Conservation (phyloP, 2,113 vertebrate species). For the Enhydra lutris region DNA sequence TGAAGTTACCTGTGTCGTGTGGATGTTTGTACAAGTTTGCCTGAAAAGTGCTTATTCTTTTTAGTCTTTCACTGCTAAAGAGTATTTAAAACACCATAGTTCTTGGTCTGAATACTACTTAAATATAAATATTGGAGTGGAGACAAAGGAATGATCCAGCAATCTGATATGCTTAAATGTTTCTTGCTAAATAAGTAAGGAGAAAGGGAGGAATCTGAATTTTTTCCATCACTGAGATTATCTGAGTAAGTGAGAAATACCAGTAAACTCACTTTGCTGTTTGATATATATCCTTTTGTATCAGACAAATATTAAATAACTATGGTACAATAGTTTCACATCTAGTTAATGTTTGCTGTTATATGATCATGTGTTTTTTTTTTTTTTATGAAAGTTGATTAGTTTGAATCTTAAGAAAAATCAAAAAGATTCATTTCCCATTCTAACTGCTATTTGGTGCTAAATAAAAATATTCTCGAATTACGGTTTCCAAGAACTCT, state of each 20-base stretch:
- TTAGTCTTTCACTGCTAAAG: neutral
- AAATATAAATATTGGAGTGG: neutral
- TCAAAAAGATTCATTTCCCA: neutral
- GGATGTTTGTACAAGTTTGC: neutral
- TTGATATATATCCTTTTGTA: neutral
- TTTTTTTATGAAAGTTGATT: slow-evolving; percentile 2
- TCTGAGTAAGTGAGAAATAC: neutral
- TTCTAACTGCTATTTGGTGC: neutral
- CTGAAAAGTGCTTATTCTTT: neutral
- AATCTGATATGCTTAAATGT: neutral
- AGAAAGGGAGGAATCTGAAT: neutral
- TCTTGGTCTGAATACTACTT: neutral
- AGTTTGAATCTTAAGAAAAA: neutral
- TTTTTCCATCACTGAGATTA: neutral
- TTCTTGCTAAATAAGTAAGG: neutral
- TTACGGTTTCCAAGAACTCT: neutral
- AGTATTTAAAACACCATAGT: slow-evolving; percentile 1
- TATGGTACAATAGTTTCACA: neutral
- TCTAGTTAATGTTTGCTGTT: neutral
- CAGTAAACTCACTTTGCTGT: neutral
- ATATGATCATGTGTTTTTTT: neutral
- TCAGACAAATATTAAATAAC: neutral
- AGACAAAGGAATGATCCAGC: neutral
- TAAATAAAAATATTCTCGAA: slow-evolving; percentile 2
- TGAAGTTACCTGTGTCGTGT: neutral